Conservation (phyloP, 1,140 invertebrate species). For the Gonioctena quinquepunctata region DNA sequence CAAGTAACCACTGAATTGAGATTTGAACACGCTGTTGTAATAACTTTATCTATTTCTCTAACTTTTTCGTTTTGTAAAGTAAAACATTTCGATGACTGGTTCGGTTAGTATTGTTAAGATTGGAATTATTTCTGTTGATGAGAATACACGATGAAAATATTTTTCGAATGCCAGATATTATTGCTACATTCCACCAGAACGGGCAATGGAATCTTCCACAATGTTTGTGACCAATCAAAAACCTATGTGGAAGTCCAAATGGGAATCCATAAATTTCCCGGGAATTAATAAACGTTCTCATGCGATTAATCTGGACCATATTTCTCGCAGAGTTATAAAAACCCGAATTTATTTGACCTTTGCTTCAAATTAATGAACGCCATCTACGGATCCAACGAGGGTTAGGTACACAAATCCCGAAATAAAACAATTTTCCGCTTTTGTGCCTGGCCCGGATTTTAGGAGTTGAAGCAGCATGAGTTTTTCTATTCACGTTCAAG, state of each 20-base stretch:
- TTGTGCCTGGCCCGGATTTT: neutral
- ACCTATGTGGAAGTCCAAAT: neutral
- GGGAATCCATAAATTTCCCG: neutral
- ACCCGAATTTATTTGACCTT: neutral
- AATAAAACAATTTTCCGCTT: slow-evolving; percentile 12
- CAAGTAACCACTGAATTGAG: too few species aligned
- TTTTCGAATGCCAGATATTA: too few species aligned
- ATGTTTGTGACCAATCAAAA: neutral
- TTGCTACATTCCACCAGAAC: too few species aligned
- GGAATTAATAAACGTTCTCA: neutral
- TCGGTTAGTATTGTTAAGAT: too few species aligned
- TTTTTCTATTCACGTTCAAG: too few species aligned
- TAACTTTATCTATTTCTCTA: too few species aligned
- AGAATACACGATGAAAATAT: too few species aligned
- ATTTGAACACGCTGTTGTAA: too few species aligned
- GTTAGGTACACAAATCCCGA: neutral
- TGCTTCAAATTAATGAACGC: neutral
- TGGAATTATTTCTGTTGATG: too few species aligned
- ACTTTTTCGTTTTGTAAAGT: too few species aligned
- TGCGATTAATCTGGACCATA: neutral
- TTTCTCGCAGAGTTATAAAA: neutral
- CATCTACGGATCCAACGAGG: neutral
- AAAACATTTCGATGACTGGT: too few species aligned
- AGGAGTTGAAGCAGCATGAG: neutral
- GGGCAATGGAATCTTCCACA: too few species aligned